phyloP scores from a whole-genome alignment of 2,797 vertebrate species.

The Hippoglossus hippoglossus region DNA sequence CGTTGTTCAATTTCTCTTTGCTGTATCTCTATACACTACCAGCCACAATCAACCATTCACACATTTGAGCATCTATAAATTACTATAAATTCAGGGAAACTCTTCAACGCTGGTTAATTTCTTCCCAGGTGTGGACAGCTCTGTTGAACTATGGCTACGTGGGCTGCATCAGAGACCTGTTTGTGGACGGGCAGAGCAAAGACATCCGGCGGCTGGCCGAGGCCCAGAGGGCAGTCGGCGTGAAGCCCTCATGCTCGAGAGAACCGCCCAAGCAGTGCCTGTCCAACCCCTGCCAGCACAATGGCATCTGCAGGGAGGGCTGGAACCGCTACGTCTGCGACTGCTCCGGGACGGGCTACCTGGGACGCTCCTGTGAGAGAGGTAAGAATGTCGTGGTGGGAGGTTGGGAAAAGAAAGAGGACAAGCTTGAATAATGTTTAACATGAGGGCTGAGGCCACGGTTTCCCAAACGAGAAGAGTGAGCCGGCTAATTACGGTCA shows the following conservation, averaged over 20 bases:
- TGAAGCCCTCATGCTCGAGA: slow-evolving; percentile 96
- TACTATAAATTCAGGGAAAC: slow-evolving; percentile 3
- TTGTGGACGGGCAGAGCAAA: slow-evolving; percentile 98
- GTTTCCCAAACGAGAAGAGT: background rate
- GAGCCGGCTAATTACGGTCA: slow-evolving; percentile 39
- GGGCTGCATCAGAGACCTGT: slow-evolving; percentile 96
- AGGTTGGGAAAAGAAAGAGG: background rate
- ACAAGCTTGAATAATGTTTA: background rate
- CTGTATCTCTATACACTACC: background rate
- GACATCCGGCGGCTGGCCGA: slow-evolving; percentile 97
- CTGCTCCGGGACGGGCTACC: slow-evolving; percentile 95
- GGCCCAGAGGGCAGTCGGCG: slow-evolving; percentile 93
- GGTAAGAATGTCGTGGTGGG: slow-evolving; percentile 80
- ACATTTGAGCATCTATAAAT: background rate
- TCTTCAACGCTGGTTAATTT: background rate
- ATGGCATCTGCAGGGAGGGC: slow-evolving; percentile 94
- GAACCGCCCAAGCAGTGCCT: slow-evolving; percentile 97
- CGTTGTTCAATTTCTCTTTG: background rate
- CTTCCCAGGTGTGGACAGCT: slow-evolving; percentile 86
- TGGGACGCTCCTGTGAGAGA: slow-evolving; percentile 97
- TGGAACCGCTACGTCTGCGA: slow-evolving; percentile 99
- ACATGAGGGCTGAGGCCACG: background rate
- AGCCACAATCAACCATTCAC: no score
- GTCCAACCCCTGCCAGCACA: slow-evolving; percentile 98
- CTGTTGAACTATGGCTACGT: slow-evolving; percentile 98